Conservation (phyloP, 2,113 vertebrate genomes). For the Pseudorectes ferrugineus region DNA sequence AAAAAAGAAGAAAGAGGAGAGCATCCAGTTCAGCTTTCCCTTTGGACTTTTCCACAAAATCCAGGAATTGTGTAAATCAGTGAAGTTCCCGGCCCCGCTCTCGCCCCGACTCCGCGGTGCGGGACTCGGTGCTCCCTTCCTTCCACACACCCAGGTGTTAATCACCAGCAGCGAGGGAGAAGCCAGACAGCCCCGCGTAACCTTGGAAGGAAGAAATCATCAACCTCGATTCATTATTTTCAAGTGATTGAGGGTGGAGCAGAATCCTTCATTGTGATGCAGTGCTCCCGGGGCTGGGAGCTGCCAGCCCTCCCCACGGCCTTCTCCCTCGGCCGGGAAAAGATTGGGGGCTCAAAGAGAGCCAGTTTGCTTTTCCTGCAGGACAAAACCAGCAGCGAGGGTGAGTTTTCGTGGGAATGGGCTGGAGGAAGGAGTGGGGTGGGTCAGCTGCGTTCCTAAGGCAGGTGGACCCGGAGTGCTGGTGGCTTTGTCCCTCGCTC, state of each 20-base stretch:
- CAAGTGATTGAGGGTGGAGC: conserved; percentile 12
- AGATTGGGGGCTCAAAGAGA: not conserved
- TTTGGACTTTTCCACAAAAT: not conserved
- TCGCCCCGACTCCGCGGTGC: accelerated
- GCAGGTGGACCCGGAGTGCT: accelerated
- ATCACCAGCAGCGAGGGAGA: not conserved
- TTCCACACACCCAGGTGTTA: not conserved
- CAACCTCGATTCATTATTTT: conserved; percentile 42
- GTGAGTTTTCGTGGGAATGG: not conserved
- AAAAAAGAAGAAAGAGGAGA: accelerated
- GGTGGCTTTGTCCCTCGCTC: not conserved
- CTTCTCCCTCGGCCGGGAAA: accelerated
- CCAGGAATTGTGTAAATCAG: not conserved
- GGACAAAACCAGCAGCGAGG: not conserved
- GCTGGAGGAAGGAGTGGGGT: not conserved
- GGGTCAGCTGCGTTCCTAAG: accelerated
- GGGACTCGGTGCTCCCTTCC: not conserved
- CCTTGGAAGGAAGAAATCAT: conserved; percentile 40
- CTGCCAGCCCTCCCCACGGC: accelerated
- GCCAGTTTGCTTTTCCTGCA: not conserved
- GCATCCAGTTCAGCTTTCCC: not conserved
- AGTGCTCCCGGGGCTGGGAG: not conserved
- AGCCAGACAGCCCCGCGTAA: not conserved
- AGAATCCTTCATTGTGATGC: not conserved
- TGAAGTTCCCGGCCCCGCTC: accelerated